phyloP scores from a whole-genome alignment of 1,140 invertebrate genomes.

The Lasaia peninsularis region DNA sequence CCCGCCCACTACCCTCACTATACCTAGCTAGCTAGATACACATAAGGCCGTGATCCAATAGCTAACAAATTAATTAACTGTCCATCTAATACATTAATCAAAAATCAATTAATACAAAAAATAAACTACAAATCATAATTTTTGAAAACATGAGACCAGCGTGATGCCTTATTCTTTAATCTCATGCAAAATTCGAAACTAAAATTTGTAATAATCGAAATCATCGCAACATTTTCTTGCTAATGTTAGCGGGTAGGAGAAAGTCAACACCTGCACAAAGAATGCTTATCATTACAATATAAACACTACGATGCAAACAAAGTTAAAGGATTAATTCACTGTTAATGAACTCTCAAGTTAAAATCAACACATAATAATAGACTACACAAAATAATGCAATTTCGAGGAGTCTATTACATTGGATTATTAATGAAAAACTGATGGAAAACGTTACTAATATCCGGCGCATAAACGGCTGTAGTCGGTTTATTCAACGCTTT shows the following conservation, averaged over 20 bases:
- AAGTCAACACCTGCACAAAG: conserved; percentile 73
- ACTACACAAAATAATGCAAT: conserved; percentile 12
- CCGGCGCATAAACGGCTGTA: conserved; percentile 24
- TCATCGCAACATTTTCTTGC: conserved; percentile 75
- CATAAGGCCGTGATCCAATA: conserved; percentile 46
- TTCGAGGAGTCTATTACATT: conserved; percentile 11
- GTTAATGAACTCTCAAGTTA: conserved; percentile 51
- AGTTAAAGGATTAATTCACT: conserved; percentile 59
- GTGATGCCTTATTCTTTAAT: conserved; percentile 48
- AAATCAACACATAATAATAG: conserved; percentile 31
- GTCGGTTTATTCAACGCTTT: conserved; percentile 28
- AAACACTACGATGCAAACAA: conserved; percentile 72
- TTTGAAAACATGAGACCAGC: not conserved
- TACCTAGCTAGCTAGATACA: conserved; percentile 53
- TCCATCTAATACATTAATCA: conserved; percentile 26
- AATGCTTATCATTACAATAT: conserved; percentile 68
- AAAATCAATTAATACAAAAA: conserved; percentile 19
- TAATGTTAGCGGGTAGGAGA: conserved; percentile 72
- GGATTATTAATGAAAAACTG: conserved; percentile 25
- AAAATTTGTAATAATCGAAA: conserved; percentile 45
- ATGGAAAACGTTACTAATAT: conserved; percentile 64
- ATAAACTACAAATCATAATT: conserved; percentile 21
- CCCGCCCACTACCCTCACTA: conserved; percentile 39
- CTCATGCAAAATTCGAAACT: conserved; percentile 54
- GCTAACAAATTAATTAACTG: conserved; percentile 62